A percentile compares a stretch with the other conserved stretches of the same genome.
phyloP scores from a whole-genome alignment of 92 coral and sea anemone species.

The Ricordea florida region DNA sequence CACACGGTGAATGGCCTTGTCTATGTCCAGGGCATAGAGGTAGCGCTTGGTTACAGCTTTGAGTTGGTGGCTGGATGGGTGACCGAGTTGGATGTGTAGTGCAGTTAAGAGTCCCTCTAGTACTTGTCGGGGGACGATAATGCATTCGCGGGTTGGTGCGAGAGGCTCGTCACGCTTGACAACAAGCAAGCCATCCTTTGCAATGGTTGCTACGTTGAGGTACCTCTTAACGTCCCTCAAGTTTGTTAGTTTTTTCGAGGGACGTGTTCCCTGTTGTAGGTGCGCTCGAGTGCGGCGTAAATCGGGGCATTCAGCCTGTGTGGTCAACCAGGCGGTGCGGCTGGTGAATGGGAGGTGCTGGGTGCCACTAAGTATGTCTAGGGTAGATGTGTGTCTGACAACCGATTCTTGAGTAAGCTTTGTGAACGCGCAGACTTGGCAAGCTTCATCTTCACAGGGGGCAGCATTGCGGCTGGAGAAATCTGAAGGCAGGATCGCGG shows the following conservation, averaged over 20 bases:
- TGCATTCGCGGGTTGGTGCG: background rate
- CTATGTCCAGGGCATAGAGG: too few relatives aligned
- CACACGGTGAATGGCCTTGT: background rate
- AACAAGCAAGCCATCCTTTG: background rate
- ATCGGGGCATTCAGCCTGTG: background rate
- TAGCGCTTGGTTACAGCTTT: slow-evolving; percentile 3
- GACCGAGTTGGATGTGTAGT: too few relatives aligned
- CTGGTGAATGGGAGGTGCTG: slow-evolving; percentile 43
- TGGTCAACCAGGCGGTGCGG: background rate
- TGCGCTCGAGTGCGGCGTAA: background rate
- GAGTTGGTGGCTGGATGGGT: slow-evolving; percentile 12
- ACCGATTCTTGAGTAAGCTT: slow-evolving; percentile 40
- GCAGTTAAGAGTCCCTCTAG: slow-evolving; percentile 16
- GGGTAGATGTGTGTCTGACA: slow-evolving; percentile 38
- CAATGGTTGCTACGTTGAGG: background rate
- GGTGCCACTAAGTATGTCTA: slow-evolving; percentile 29
- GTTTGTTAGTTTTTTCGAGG: background rate
- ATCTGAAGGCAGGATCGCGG: slow-evolving; percentile 50
- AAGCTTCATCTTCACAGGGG: slow-evolving; percentile 6
- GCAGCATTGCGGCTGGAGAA: slow-evolving; percentile 50
- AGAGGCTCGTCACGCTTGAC: background rate
- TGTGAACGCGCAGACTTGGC: slow-evolving; percentile 49
- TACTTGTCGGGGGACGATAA: slow-evolving; percentile 5
- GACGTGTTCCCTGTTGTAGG: background rate
- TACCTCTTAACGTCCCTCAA: slow-evolving; percentile 2